Base-by-base conservation (phyloP, 2,113 vertebrate genomes). In the Epinephelus fuscoguttatus region DNA sequence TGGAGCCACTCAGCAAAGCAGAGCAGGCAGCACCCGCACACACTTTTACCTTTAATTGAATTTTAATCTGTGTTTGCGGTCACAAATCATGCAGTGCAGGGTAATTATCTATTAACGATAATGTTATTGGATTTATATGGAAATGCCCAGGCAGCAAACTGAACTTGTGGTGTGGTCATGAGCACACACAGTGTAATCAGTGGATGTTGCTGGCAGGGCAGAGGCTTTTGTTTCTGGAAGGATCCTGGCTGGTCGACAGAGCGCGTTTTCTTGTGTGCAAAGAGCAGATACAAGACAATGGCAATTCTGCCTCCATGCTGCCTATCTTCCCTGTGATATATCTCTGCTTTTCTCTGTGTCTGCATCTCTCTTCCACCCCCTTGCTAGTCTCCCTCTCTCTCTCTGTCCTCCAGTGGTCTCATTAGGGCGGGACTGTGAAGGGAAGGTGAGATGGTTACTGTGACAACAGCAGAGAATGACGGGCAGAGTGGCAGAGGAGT, bases 381-480 rank as follows among this genome's bases (percentile, higher is more conserved):
- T 77, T 74, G 71, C 84, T 81, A 53, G 70, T 71, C 70, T 70
- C 78, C 84, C 52, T 69, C 64, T 49, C 61, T 78, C 60, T 77
- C 60, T 73, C 75, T 90, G 61, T 88, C 83, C 70, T 95, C 93
- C 80, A 78, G 89, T 92, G 92, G 89, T 93, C 87, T 94, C 94
- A 94, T 96, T 95, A 94, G 93, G 86, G 93, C 74, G 70, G 93
- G 90, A 95, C 90, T 94, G 87, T 75, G 91, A 94, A 91, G 85
- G 82, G 93, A 93, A 95, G 96, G 94, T 95, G 79, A 96, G 90
- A 95, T 89, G 91, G 92, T 94, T 96, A 95, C 93, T 96, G 93
- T 96, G 94, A 96, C 91, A 96, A 95, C 90, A 78, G 92, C 91
- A 93, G 90, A 88, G 85, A 93, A 89, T 92, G 85, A 93, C 42